Evolutionary conservation across 2,113 vertebrate species (phyloP), one percentile per base, ranked within the genome.

Genomic region (Epinephelus cyanopodus): DNA sequence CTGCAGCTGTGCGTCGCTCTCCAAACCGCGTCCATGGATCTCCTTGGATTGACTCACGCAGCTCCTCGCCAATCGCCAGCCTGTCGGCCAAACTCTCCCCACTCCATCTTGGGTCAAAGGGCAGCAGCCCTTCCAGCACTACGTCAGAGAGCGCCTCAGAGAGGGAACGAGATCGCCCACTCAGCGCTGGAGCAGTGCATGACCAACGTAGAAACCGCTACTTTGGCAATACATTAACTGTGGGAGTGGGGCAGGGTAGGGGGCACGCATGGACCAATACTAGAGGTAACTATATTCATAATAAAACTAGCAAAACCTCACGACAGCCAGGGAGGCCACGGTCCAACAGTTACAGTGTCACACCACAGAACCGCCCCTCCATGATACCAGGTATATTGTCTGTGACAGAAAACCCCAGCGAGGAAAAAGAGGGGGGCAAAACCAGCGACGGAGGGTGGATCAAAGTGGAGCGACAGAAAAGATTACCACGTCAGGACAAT

Each of bases 91-190:
- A 96, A 93, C 92, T 99, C 62, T 96, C 96, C 0, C 93, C 94
- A 0, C 85, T 98, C 18, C 96, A 97, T n/a, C 91, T 99, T 79
- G 97, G 96, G 84, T 99, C 98, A 6, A 98, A 96, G 92, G 97
- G 97, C 74, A 99, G 97, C 92, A 98, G 97, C 80, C 96, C 97
- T 14, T 97, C 97, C 87, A 99, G 97, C 90, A 96, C 97, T 0
- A 95, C 96, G n/a, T 97, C 96, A 0, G 97, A 98, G 82, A 97
- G 94, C 63, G 73, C 95, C 18, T 96, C 89, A 0, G 98, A 99
- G 80, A 92, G 95, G 80, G 97, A 99, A 56, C 91, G 94, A 82
- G 96, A 96, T 67, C 95, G 94, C 12, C 95, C 94, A 15, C 87
- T 86, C 0, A 94, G 93, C 6, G 93, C 92, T 2, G 94, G 93